These are phyloP conservation scores for Smittia sp. DNA, from an alignment of 2,888 invertebrate genomes.

Conservation along the genomic window DNA sequence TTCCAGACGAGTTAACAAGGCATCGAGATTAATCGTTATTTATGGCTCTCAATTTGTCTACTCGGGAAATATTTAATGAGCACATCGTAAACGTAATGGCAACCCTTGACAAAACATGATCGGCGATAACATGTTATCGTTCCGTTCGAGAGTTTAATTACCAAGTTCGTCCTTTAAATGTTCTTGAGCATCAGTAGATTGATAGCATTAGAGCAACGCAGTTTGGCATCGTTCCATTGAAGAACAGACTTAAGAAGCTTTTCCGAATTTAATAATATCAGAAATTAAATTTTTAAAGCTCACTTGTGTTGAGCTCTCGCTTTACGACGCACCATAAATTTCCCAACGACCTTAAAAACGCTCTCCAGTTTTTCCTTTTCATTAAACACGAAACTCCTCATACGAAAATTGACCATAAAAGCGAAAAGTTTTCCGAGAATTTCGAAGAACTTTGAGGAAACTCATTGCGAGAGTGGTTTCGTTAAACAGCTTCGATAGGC, in stretches of 20 bases:
- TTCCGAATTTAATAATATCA: not conserved
- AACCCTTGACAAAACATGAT: slow-evolving; percentile 11
- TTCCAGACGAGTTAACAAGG: not conserved
- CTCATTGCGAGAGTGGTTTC: not conserved
- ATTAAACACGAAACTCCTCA: not conserved
- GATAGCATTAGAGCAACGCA: no score
- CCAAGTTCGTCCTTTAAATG: not conserved
- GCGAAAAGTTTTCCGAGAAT: not conserved
- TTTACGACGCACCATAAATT: slow-evolving; percentile 10
- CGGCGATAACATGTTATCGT: slow-evolving; percentile 15
- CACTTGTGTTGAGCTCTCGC: not conserved
- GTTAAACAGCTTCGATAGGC: not conserved
- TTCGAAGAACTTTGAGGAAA: not conserved
- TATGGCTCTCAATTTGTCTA: slow-evolving; percentile 22
- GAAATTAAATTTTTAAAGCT: slow-evolving; percentile 8
- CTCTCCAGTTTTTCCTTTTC: not conserved
- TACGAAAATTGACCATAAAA: slow-evolving; percentile 38
- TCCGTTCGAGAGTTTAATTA: not conserved
- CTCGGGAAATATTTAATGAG: slow-evolving; percentile 3
- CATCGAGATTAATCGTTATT: slow-evolving; percentile 13
- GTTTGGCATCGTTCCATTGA: no score
- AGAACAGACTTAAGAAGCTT: no score
- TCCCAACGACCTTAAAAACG: not conserved
- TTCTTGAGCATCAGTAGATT: no score
- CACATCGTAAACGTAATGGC: not conserved